Evolutionary conservation across 2,888 invertebrate genomes (phyloP).

Genomic region (Dioctria linearis): DNA sequence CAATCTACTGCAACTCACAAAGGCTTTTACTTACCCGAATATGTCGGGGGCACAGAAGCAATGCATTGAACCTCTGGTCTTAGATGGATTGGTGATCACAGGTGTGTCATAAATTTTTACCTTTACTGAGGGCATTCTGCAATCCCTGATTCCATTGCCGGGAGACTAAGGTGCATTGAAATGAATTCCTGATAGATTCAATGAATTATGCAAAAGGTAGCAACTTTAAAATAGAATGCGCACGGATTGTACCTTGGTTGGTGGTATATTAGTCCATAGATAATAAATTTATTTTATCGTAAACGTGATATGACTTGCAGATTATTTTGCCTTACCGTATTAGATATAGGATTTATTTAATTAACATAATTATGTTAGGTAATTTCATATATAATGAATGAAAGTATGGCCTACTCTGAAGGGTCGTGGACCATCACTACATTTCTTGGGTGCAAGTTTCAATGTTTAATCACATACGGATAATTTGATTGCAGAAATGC

Average conservation of each 20-base stretch:
- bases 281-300: constrained; percentile 50
- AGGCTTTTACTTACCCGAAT: constrained; percentile 9
- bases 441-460: not conserved
- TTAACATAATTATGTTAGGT: constrained; percentile 39
- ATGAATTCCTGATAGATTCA: constrained; percentile 48
- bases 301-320: constrained; percentile 49
- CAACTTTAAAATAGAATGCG: constrained; percentile 48
- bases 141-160: not conserved
- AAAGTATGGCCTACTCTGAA: not conserved
- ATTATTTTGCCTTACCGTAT: constrained; percentile 42
- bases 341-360: constrained; percentile 34
- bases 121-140: constrained; percentile 34
- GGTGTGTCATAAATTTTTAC: constrained; percentile 48
- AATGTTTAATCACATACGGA: too few relatives aligned
- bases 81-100: constrained; percentile 45
- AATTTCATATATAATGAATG: constrained; percentile 26
- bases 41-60: constrained; percentile 11
- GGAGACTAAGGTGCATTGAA: constrained; percentile 24
- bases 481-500: too few relatives aligned
- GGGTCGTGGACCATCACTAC: constrained; percentile 1
- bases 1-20: constrained; percentile 36
- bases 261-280: constrained; percentile 36
- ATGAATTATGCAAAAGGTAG: constrained; percentile 49
- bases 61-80: constrained; percentile 40
- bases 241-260: constrained; percentile 42